Conservation (phyloP, 2,888 invertebrate genomes). For the Orthonychiurus folsomi region DNA sequence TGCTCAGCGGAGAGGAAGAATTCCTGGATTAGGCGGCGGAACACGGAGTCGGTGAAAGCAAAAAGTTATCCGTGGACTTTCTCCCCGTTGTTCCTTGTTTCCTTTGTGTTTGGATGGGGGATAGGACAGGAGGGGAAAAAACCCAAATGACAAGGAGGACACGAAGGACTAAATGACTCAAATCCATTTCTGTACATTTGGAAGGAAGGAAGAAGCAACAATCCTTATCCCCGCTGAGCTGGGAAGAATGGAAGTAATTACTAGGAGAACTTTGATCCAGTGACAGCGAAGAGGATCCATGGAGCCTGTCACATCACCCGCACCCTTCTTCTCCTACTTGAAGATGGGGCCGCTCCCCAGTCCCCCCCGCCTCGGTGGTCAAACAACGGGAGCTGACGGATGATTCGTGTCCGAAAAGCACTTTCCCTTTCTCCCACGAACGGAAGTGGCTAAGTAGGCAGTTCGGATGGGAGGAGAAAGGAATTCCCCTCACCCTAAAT, state of each 20-base stretch:
- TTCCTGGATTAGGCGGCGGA: not conserved
- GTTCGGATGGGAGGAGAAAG: slow-evolving; percentile 9
- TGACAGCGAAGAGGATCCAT: not conserved
- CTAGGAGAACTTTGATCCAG: not conserved
- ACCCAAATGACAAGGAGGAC: not conserved
- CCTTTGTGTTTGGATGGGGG: not conserved
- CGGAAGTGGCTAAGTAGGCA: slow-evolving; percentile 6
- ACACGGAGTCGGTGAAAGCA: not conserved
- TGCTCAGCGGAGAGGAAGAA: not conserved
- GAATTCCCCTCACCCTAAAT: slow-evolving; percentile 5
- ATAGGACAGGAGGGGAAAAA: slow-evolving; percentile 6
- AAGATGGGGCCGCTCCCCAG: too few species aligned
- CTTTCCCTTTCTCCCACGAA: slow-evolving; percentile 9
- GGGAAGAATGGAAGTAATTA: not conserved
- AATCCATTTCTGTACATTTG: not conserved
- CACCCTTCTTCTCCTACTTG: not conserved
- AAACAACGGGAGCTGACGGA: slow-evolving; percentile 12
- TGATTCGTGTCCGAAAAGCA: slow-evolving; percentile 16
- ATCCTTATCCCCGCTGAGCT: not conserved
- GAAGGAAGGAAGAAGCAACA: not conserved
- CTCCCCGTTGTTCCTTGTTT: not conserved
- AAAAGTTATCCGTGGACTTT: not conserved
- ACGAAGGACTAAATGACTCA: not conserved
- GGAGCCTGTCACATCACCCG: too few species aligned
- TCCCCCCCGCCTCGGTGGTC: not conserved